Conservation (phyloP, 1,140 invertebrate species). For the Drosophila paulistorum region DNA sequence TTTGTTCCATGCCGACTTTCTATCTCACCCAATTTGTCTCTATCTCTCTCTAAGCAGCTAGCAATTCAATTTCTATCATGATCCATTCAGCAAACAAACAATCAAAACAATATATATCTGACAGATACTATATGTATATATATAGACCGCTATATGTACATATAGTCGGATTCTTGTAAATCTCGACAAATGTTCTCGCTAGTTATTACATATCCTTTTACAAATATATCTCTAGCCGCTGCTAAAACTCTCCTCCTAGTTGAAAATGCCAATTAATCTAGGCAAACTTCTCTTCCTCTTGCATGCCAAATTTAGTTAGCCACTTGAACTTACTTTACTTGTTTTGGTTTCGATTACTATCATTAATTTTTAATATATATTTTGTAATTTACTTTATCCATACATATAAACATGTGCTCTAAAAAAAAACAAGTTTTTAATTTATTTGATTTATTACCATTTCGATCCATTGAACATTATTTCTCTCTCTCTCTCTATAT, state of each 20-base stretch:
- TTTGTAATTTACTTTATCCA: background rate
- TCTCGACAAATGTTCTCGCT: background rate
- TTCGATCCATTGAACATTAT: conserved; percentile 7
- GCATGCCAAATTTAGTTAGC: conserved; percentile 12
- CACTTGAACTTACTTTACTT: conserved; percentile 13
- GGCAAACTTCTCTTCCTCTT: conserved; percentile 1
- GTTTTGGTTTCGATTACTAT: conserved; percentile 9
- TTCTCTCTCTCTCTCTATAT: too few relatives aligned
- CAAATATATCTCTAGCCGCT: conserved; percentile 3
- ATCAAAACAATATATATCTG: too few relatives aligned
- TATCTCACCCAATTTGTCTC: background rate
- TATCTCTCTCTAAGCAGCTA: background rate
- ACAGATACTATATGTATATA: too few relatives aligned
- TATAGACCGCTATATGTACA: too few relatives aligned
- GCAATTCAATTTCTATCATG: too few relatives aligned
- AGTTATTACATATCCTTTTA: background rate
- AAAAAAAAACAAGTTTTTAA: conserved; percentile 9
- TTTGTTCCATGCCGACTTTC: conserved; percentile 9
- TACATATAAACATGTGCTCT: background rate
- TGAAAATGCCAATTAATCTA: conserved; percentile 16
- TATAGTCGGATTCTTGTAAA: too few relatives aligned
- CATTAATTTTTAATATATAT: background rate
- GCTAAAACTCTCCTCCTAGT: conserved; percentile 9
- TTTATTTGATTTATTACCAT: conserved; percentile 9
- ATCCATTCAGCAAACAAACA: too few relatives aligned